Conservation (phyloP, 2,113 vertebrate species). For the Penelope pileata region DNA sequence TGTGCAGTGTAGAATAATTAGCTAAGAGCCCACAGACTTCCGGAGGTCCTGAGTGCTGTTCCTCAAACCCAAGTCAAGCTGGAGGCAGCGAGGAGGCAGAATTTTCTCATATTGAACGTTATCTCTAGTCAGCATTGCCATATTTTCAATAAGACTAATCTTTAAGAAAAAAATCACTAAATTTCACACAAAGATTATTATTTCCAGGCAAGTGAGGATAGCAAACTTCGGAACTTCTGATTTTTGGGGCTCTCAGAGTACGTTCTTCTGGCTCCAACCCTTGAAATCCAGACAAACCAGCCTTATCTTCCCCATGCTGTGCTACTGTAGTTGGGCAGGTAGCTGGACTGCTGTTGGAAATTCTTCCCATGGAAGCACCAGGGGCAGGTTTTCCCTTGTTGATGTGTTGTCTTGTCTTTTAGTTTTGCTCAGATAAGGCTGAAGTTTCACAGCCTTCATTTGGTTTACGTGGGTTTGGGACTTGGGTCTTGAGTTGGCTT, state of each 20-base stretch:
- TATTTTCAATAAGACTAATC: neutral
- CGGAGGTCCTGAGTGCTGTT: neutral
- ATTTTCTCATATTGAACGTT: neutral
- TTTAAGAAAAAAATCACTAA: neutral
- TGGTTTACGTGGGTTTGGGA: neutral
- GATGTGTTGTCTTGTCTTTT: accelerated
- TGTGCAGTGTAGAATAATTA: neutral
- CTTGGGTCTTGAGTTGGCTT: neutral
- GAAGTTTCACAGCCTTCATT: neutral
- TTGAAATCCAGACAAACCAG: neutral
- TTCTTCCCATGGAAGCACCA: neutral
- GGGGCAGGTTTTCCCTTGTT: neutral
- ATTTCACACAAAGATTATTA: accelerated
- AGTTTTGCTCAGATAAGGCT: neutral
- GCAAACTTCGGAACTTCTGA: neutral
- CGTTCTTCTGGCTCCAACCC: neutral
- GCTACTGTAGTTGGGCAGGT: neutral
- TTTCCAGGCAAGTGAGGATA: accelerated
- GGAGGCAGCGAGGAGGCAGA: neutral
- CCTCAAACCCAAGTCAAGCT: neutral
- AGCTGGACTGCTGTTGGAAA: neutral
- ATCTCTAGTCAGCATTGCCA: neutral
- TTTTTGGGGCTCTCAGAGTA: neutral
- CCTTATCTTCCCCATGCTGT: neutral
- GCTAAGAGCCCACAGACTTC: neutral